phyloP scores from a whole-genome alignment of 2,113 vertebrate species.

The Bubo bubo region DNA sequence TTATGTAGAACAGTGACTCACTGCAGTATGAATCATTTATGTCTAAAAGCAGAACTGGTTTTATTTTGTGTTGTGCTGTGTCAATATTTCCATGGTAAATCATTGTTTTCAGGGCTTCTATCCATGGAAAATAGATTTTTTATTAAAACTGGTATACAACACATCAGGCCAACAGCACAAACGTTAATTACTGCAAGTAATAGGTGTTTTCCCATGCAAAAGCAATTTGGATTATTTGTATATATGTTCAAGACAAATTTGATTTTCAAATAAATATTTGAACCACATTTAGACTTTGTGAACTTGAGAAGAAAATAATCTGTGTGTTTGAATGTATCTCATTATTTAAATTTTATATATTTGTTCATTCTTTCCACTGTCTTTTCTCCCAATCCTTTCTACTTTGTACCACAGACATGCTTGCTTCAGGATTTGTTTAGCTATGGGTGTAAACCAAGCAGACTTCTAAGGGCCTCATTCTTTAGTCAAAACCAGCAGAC shows the following conservation, averaged over 20 bases:
- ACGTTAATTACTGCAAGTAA: neutral
- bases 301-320: neutral
- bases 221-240: neutral
- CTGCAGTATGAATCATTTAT: slow-evolving; percentile 16
- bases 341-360: neutral
- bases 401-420: neutral
- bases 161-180: neutral
- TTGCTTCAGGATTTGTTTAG: neutral
- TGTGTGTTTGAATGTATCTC: neutral
- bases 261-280: neutral
- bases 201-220: neutral
- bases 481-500: neutral
- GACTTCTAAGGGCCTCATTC: neutral
- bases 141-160: neutral
- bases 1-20: slow-evolving; percentile 11
- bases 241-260: neutral
- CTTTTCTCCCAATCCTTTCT: neutral
- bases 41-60: neutral
- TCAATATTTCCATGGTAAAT: slow-evolving; percentile 34
- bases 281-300: neutral
- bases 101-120: neutral
- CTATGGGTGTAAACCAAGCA: neutral
- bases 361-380: neutral
- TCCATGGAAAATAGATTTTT: neutral
- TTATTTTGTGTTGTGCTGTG: neutral